These are phyloP conservation scores for Glareola pratincola DNA, from an alignment of 2,113 vertebrate genomes.

Conservation along the genomic window DNA sequence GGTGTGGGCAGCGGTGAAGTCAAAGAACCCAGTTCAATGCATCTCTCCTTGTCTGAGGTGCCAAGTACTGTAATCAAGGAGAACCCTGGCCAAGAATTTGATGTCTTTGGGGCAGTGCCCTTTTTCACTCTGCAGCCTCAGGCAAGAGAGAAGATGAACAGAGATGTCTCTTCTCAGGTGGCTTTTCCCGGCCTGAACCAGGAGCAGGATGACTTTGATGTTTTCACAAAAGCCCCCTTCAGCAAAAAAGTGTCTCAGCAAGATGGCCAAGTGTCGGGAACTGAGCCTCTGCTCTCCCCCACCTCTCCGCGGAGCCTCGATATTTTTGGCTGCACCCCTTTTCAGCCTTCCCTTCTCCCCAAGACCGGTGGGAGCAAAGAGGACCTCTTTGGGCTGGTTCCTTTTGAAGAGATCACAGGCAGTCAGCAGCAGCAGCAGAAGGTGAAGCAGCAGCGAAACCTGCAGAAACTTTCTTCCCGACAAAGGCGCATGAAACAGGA, in stretches of 20 bases:
- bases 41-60: not conserved
- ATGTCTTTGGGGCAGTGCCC: conserved; percentile 88
- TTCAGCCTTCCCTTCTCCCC: conserved; percentile 77
- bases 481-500: conserved; percentile 93
- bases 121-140: conserved; percentile 74
- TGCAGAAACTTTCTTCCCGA: conserved; percentile 89
- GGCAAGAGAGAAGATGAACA: conserved; percentile 15
- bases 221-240: conserved; percentile 96
- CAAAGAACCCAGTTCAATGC: not conserved
- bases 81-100: conserved; percentile 69
- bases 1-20: not conserved
- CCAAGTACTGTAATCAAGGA: not conserved
- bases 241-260: conserved; percentile 79
- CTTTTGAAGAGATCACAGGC: conserved; percentile 81
- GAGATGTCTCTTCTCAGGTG: conserved; percentile 62
- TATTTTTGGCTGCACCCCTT: conserved; percentile 89
- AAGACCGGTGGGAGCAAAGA: conserved; percentile 70
- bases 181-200: conserved; percentile 63
- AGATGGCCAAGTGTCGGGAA: conserved; percentile 39
- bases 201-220: conserved; percentile 86
- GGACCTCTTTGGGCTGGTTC: conserved; percentile 82
- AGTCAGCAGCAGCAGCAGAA: conserved; percentile 83
- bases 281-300: conserved; percentile 68
- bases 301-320: conserved; percentile 78
- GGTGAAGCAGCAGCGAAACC: conserved; percentile 86